Evolutionary conservation across 2,888 invertebrate genomes (phyloP).

Genomic region (Cantharis flavilabris): DNA sequence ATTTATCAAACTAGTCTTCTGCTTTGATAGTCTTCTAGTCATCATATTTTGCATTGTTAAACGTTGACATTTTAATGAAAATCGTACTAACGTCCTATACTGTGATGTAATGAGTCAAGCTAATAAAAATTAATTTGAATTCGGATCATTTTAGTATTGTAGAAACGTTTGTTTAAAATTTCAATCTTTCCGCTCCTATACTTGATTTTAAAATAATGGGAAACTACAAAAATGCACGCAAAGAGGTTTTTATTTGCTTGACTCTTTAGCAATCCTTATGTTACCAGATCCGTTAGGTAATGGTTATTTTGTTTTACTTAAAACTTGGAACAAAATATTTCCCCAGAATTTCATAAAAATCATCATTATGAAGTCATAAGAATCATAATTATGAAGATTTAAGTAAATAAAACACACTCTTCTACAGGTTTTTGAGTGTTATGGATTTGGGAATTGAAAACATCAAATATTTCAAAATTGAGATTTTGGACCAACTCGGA

Average conservation of each 20-base stretch:
- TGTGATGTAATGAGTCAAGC: constrained; percentile 5
- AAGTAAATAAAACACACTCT: no score
- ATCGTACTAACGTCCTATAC: constrained; percentile 5
- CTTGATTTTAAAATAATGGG: not conserved
- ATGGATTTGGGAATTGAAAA: no score
- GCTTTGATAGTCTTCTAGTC: not conserved
- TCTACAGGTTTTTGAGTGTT: no score
- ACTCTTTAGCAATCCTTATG: not conserved
- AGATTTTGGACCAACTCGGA: no score
- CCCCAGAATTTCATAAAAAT: no score
- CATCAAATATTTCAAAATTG: no score
- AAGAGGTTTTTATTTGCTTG: not conserved
- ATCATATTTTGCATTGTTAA: not conserved
- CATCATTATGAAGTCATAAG: no score
- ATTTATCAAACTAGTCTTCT: not conserved
- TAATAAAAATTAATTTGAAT: not conserved
- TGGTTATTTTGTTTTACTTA: not conserved
- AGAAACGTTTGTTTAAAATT: not conserved
- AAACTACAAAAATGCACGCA: not conserved
- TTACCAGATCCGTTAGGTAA: not conserved
- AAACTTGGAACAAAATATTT: no score
- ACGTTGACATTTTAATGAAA: not conserved
- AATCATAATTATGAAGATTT: no score
- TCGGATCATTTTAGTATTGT: not conserved
- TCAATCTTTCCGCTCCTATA: not conserved